Base-by-base conservation (phyloP, 2,888 invertebrate species). In the Ctena decussata region DNA sequence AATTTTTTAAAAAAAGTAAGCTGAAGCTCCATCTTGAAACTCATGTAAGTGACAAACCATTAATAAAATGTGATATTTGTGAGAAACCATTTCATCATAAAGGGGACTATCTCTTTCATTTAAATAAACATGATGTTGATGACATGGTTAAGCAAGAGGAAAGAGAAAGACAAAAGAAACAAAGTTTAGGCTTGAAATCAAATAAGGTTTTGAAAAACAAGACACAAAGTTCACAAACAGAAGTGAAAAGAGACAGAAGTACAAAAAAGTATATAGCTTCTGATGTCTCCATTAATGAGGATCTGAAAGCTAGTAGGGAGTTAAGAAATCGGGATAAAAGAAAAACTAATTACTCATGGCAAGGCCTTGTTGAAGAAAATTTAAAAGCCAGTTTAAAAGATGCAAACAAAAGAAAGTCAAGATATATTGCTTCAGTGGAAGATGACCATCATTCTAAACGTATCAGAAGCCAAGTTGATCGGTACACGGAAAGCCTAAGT, bases 1-100 rank as follows among this genome's bases (percentile, higher is more conserved):
- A 21, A 27, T 86, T 84, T 41, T 77, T 84, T 11, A 88, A 84
- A 71, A 79, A 80, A 71, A 81, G 39, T 18, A 60, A 70, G 32
- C 35, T 86, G n/a, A 71, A 41, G 6, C 73, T 80, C 30, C 88
- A 88, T 82, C 80, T 86, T 72, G 79, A 80, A 39, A 85, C 85
- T 18, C 88, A 88, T 72, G 82, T 84, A 46, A 35, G 74, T 72
- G 72, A 46, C n/a, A 24, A 32, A 3, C 72, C 44, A 27, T 35
- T 46, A 27, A 1, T 44, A 35, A 39, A 44, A 8, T 41, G 65
- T 65, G 65, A 65, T 12, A 21, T 65, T 24, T 65, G 65, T 65
- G 65, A 65, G 15, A 35, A 35, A 18, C 35, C 65, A 65, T 65
- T 65, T 65, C 21, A 11, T 65, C 32, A 65, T 35, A 65, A 35